Percentiles rank a stretch among this genome's conserved stretches.
Evolutionary conservation across 2,113 vertebrate species (phyloP).

Genomic region (Thunnus maccoyii): DNA sequence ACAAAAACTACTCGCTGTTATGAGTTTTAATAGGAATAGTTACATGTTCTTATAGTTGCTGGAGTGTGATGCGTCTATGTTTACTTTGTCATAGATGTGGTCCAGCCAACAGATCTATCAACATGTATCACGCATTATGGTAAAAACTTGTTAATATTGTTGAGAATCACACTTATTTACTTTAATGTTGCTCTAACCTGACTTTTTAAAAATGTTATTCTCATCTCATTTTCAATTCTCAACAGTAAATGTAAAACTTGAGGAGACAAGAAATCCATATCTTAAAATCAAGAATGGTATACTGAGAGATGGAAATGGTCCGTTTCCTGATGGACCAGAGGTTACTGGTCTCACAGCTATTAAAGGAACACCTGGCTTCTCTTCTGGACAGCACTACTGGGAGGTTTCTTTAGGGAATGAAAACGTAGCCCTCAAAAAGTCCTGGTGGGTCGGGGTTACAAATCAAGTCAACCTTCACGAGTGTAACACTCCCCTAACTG

Average conservation of each 20-base stretch:
- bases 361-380: conserved; percentile 54
- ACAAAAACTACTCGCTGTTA: background rate
- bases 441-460: conserved; percentile 79
- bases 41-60: background rate
- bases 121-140: background rate
- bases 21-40: background rate
- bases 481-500: rapidly evolving
- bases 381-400: conserved; percentile 75
- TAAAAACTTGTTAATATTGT: conserved; percentile 24
- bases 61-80: background rate
- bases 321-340: rapidly evolving
- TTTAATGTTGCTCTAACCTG: background rate
- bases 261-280: rapidly evolving
- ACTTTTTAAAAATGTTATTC: background rate
- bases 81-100: background rate
- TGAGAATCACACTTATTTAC: background rate
- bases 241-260: conserved; percentile 69
- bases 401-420: conserved; percentile 19
- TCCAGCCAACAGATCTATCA: background rate
- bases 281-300: rapidly evolving
- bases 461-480: background rate
- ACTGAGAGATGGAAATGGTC: rapidly evolving
- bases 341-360: conserved; percentile 56
- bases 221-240: conserved; percentile 12
- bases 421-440: background rate